These are phyloP conservation scores for Andrena cerasifolii DNA, from an alignment of 1,140 invertebrate genomes.

Conservation along the genomic window DNA sequence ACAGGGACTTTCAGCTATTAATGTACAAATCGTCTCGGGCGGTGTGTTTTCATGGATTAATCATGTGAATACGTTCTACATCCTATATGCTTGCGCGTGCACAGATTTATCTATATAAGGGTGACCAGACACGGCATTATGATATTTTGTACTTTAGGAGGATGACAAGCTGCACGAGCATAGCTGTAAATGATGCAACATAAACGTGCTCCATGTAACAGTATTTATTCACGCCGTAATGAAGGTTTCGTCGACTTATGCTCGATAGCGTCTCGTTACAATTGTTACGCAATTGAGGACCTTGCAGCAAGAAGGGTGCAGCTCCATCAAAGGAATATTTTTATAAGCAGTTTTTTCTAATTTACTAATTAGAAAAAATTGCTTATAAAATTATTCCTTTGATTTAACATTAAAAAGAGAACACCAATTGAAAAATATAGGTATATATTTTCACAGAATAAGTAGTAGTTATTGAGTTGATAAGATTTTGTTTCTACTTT, in stretches of 20 bases:
- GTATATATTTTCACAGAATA: too few species aligned
- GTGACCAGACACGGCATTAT: constrained; percentile 7
- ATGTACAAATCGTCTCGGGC: neutral
- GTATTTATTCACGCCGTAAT: constrained; percentile 2
- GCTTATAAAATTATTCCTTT: too few species aligned
- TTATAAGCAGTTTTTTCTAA: too few species aligned
- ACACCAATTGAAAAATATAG: too few species aligned
- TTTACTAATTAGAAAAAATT: too few species aligned
- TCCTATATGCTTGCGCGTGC: neutral
- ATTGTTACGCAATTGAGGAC: neutral
- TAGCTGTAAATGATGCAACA: neutral
- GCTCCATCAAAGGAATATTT: too few species aligned
- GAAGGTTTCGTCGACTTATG: neutral
- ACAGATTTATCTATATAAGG: constrained; percentile 5
- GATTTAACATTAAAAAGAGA: too few species aligned
- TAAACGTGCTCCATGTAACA: constrained; percentile 2
- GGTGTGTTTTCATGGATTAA: constrained; percentile 3
- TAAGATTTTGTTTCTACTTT: too few species aligned
- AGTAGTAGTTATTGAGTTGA: too few species aligned
- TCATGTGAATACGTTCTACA: constrained; percentile 9
- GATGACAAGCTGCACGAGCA: constrained; percentile 21
- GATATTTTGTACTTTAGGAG: constrained; percentile 19
- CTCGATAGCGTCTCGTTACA: neutral
- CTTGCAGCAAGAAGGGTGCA: too few species aligned
- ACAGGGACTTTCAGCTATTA: constrained; percentile 1